A percentile compares a stretch with the other conserved stretches of the same genome.
Evolutionary conservation across 2,113 vertebrate species (phyloP).

Genomic region (Paratilapia polleni): DNA sequence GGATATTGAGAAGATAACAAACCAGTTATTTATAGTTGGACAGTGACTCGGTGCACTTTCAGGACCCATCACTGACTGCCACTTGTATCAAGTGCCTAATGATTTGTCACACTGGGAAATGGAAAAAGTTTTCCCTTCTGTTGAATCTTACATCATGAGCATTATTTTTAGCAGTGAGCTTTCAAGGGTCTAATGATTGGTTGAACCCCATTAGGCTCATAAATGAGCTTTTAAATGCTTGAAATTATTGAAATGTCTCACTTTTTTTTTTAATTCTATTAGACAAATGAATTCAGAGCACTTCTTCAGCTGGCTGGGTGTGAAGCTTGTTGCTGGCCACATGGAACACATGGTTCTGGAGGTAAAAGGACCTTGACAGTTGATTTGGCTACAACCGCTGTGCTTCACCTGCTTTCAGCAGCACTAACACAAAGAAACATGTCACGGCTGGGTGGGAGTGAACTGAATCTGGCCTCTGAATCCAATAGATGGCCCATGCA

Average conservation of each 20-base stretch:
- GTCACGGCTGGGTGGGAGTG: conserved; percentile 74
- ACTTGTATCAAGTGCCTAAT: conserved; percentile 50
- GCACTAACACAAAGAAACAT: conserved; percentile 66
- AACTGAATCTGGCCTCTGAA: conserved; percentile 75
- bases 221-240: conserved; percentile 74
- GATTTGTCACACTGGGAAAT: conserved; percentile 50
- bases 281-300: conserved; percentile 39
- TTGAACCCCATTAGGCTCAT: conserved; percentile 67
- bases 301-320: neutral
- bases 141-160: conserved; percentile 31
- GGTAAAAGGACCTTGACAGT: conserved; percentile 54
- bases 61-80: conserved; percentile 16
- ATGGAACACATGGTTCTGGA: neutral
- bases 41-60: conserved; percentile 5
- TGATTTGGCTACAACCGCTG: conserved; percentile 39
- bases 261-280: conserved; percentile 40
- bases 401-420: conserved; percentile 62
- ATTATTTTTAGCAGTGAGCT: conserved; percentile 63
- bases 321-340: neutral
- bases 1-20: neutral
- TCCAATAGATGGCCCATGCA: conserved; percentile 71
- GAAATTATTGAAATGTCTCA: conserved; percentile 55
- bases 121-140: conserved; percentile 26
- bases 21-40: neutral
- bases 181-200: conserved; percentile 42